Base-by-base conservation (phyloP, 1,140 invertebrate genomes). In the Aphelinus atriplicis region DNA sequence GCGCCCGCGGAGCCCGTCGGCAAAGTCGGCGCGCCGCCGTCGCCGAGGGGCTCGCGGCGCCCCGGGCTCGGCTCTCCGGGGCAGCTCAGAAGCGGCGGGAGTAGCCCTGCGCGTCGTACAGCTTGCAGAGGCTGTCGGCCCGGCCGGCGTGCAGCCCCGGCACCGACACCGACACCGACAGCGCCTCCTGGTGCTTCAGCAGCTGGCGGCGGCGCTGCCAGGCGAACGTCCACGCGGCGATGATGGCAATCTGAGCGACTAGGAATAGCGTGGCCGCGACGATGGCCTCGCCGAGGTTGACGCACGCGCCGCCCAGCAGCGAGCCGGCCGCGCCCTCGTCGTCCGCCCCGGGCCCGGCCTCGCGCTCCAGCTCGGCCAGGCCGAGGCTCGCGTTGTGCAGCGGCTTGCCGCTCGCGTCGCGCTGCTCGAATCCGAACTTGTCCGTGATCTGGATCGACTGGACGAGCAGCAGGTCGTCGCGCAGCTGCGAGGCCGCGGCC, bases 381-480 rank as follows among this genome's bases (percentile, higher is more conserved):
- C 57, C 47, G 3, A 60, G 7, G 58, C 7, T 70, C 9, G 7
- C 50, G 65, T 68, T 74, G 6, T 47, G 47, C n/a, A 46, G 68
- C 42, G 55, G 9, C 5, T 47, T 58, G 45, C n/a, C 55, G 4
- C 43, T 45, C 4, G 7, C 83, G 64, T 89, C 85, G 9, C 86
- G 86, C 67, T 95, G 87, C 68, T 95, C 93, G 87, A 95, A 95
- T 7, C 94, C 94, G 84, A 97, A 97, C 82, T 96, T 96, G 87
- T 97, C 96, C 42, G 94, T 95, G 81, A 97, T 97, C 84, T 96
- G 94, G 81, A 97, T 97, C 47, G 94, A 94, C 83, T 97, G 94
- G 26, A 96, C 95, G 46, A 97, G 90, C 7, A 97, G 90, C 81
- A 97, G 91, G 83, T 96, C 94, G 80, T 96, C 94, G 72, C 92